Evolutionary conservation across 2,113 vertebrate species (phyloP).

Genomic region (Nycticorax nycticorax): DNA sequence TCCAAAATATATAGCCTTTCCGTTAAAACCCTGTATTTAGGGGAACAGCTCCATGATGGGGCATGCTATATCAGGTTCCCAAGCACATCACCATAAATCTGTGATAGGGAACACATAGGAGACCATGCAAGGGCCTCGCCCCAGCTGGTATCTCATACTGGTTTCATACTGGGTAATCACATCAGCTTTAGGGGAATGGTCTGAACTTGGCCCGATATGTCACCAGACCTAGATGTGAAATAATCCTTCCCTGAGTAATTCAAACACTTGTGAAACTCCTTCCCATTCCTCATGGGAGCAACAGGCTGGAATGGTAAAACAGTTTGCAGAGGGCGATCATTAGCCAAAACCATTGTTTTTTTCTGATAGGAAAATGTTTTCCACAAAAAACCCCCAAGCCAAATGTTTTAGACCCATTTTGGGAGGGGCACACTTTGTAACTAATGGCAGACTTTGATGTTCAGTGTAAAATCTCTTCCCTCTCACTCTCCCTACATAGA

Average conservation of each 20-base stretch:
- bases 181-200: neutral
- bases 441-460: neutral
- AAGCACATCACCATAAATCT: neutral
- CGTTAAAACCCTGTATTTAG: neutral
- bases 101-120: neutral
- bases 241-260: constrained; percentile 45
- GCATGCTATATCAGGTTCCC: neutral
- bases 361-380: neutral
- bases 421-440: neutral
- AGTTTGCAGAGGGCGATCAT: neutral
- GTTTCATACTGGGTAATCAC: neutral
- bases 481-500: neutral
- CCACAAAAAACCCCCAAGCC: neutral
- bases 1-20: neutral
- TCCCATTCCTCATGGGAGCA: neutral
- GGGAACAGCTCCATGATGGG: neutral
- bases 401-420: neutral
- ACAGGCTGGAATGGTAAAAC: neutral
- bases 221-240: neutral
- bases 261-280: neutral
- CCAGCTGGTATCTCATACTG: neutral
- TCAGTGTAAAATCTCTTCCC: neutral
- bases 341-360: neutral
- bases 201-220: neutral
- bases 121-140: neutral